Evolutionary conservation across 2,888 invertebrate species (phyloP).

Genomic region (Phyllotreta striolata): DNA sequence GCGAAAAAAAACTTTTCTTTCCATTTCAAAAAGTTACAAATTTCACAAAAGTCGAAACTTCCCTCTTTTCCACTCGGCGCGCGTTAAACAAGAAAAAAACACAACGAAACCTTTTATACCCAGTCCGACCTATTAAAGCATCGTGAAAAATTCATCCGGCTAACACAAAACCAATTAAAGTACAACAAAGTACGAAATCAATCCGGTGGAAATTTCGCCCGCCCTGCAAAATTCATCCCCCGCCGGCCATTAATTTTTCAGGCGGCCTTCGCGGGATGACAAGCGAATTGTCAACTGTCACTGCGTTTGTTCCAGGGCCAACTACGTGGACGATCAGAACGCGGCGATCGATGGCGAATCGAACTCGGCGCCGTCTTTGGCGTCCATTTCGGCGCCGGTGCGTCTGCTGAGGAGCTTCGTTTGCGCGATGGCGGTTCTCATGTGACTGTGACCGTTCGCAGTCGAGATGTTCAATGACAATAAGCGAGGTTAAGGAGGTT

Average conservation of each 20-base stretch:
- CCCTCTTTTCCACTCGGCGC: neutral
- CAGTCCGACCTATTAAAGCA: neutral
- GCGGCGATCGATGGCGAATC: slow-evolving; percentile 50
- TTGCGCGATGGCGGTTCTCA: slow-evolving; percentile 33
- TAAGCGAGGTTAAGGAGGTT: too few species aligned
- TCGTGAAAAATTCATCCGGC: slow-evolving; percentile 6
- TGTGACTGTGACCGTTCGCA: neutral
- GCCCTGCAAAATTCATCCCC: slow-evolving; percentile 11
- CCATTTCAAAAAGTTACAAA: too few species aligned
- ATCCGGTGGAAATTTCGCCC: slow-evolving; percentile 1
- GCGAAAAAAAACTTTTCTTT: neutral
- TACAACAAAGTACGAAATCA: slow-evolving; percentile 17
- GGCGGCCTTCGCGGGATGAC: slow-evolving; percentile 6
- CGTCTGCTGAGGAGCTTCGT: slow-evolving; percentile 30
- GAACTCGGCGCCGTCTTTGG: slow-evolving; percentile 38
- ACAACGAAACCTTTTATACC: slow-evolving; percentile 1
- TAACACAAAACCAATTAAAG: slow-evolving; percentile 17
- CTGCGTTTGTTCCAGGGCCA: slow-evolving; percentile 35
- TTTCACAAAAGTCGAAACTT: neutral
- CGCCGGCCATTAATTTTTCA: slow-evolving; percentile 15
- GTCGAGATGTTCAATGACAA: too few species aligned
- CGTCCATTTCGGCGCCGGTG: slow-evolving; percentile 29
- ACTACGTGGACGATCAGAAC: slow-evolving; percentile 49
- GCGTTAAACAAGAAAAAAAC: neutral
- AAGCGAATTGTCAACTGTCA: neutral